phyloP scores from a whole-genome alignment of 2,113 vertebrate genomes.

The Dasyornis broadbenti region DNA sequence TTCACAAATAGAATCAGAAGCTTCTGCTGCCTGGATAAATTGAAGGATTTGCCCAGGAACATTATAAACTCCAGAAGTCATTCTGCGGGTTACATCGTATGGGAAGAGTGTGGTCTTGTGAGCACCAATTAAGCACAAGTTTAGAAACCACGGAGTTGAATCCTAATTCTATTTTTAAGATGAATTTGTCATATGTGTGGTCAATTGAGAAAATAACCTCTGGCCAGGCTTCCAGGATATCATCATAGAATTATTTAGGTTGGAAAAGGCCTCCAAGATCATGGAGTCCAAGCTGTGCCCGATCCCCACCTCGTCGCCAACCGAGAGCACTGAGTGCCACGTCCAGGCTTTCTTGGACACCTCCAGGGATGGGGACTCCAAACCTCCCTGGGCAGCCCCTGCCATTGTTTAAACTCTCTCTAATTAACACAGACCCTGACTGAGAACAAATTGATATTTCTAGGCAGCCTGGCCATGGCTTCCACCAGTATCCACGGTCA shows the following conservation, averaged over 20 bases:
- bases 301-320: too few relatives aligned
- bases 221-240: background rate
- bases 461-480: too few relatives aligned
- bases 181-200: too few relatives aligned
- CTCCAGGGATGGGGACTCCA: background rate
- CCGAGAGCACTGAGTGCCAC: background rate
- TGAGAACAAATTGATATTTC: background rate
- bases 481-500: background rate
- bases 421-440: background rate
- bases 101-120: background rate
- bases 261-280: background rate
- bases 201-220: background rate
- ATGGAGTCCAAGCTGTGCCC: background rate
- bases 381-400: background rate
- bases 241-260: background rate
- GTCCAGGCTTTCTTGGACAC: background rate
- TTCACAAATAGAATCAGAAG: background rate
- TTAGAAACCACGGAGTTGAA: background rate
- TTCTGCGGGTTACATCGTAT: fast-evolving
- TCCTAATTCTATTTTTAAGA: background rate
- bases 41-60: background rate
- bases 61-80: background rate
- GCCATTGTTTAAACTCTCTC: background rate
- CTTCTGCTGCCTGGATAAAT: background rate
- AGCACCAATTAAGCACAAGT: background rate